Evolutionary conservation across 2,797 vertebrate species (phyloP).

Genomic region (Chrysocyon brachyurus): DNA sequence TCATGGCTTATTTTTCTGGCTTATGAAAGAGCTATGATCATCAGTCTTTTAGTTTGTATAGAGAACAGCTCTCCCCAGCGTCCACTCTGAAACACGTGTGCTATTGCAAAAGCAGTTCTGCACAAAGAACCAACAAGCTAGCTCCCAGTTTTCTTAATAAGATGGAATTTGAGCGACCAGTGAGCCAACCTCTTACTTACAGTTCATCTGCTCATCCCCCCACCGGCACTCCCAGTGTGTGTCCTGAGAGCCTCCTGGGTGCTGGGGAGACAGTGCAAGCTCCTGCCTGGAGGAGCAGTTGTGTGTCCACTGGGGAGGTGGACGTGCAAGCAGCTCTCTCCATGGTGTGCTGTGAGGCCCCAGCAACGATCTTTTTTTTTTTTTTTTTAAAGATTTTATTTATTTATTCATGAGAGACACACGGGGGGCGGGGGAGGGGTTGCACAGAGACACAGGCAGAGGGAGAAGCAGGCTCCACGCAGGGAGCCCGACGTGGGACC

Average conservation of each 20-base stretch:
- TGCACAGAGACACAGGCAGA: too few relatives aligned
- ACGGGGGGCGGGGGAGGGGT: too few relatives aligned
- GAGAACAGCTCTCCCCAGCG: background rate
- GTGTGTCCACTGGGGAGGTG: accelerated
- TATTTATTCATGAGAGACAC: too few relatives aligned
- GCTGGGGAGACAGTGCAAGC: background rate
- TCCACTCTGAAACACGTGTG: background rate
- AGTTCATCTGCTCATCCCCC: background rate
- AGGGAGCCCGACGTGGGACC: too few relatives aligned
- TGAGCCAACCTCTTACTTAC: background rate
- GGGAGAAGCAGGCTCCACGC: too few relatives aligned
- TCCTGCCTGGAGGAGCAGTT: background rate
- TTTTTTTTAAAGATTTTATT: too few relatives aligned
- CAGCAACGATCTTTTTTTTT: too few relatives aligned
- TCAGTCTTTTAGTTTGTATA: conserved; percentile 9
- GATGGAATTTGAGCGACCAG: background rate
- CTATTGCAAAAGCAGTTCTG: background rate
- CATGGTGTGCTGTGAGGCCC: background rate
- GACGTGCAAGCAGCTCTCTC: background rate
- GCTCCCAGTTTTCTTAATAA: background rate
- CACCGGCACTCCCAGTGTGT: accelerated
- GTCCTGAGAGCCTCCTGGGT: background rate
- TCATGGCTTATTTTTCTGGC: background rate
- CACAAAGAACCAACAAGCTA: background rate
- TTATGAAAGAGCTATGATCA: conserved; percentile 8